Conservation (phyloP, 1,140 invertebrate genomes). For the Cherax quadricarinatus region DNA sequence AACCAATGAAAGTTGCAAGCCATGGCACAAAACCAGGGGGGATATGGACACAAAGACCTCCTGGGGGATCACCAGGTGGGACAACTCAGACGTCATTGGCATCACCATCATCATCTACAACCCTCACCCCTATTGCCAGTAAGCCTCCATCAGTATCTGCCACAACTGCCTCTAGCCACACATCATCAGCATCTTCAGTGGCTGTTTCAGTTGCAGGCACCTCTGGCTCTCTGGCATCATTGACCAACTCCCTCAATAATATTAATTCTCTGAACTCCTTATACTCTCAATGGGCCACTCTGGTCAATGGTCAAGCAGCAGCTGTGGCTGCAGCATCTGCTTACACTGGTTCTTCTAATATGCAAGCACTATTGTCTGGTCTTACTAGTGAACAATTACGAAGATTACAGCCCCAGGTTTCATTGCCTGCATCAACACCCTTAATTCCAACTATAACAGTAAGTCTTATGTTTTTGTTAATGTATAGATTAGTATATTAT, state of each 20-base stretch:
- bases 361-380: slow-evolving; percentile 67
- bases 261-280: slow-evolving; percentile 60
- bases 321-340: slow-evolving; percentile 34
- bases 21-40: slow-evolving; percentile 72
- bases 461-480: slow-evolving; percentile 7
- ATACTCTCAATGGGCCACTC: slow-evolving; percentile 67
- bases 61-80: slow-evolving; percentile 60
- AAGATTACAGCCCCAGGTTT: slow-evolving; percentile 54
- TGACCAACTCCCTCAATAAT: slow-evolving; percentile 61
- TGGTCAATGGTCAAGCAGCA: slow-evolving; percentile 65
- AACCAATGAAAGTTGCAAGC: slow-evolving; percentile 71
- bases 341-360: slow-evolving; percentile 56
- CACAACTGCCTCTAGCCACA: slow-evolving; percentile 52
- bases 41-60: slow-evolving; percentile 74
- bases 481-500: not conserved
- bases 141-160: slow-evolving; percentile 46
- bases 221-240: slow-evolving; percentile 54
- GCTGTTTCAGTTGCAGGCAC: slow-evolving; percentile 48
- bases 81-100: slow-evolving; percentile 41
- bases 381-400: slow-evolving; percentile 70
- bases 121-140: slow-evolving; percentile 61
- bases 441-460: slow-evolving; percentile 59
- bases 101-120: slow-evolving; percentile 56
- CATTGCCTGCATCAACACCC: slow-evolving; percentile 55
- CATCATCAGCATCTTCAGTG: slow-evolving; percentile 51